These are phyloP conservation scores for Lutraria rhynchaena DNA, from an alignment of 1,140 invertebrate genomes.

Conservation along the genomic window DNA sequence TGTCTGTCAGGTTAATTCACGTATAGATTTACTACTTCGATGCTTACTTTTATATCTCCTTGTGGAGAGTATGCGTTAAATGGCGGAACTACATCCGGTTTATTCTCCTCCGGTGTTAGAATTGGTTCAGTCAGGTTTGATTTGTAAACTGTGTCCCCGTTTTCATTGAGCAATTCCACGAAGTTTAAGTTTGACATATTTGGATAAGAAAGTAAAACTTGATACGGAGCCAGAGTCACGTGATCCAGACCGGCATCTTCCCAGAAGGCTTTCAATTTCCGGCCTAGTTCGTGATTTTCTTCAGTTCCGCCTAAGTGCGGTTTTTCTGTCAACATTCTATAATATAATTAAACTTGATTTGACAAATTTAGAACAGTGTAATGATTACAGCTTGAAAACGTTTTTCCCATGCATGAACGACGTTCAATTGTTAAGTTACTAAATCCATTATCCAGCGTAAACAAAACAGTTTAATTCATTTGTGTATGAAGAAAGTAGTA, in stretches of 20 bases:
- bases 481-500: no score
- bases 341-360: neutral
- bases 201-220: slow-evolving; percentile 80
- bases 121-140: slow-evolving; percentile 72
- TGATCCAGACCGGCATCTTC: slow-evolving; percentile 69
- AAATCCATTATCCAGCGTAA: no score
- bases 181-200: slow-evolving; percentile 67
- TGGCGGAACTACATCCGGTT: slow-evolving; percentile 75
- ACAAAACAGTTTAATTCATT: no score
- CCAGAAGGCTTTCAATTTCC: slow-evolving; percentile 73
- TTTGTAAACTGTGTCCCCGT: slow-evolving; percentile 60
- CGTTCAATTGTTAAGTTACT: no score
- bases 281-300: slow-evolving; percentile 69
- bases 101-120: slow-evolving; percentile 72
- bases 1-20: no score
- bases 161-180: slow-evolving; percentile 64
- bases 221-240: slow-evolving; percentile 73
- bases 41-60: slow-evolving; percentile 50
- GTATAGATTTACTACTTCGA: no score
- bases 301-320: slow-evolving; percentile 78
- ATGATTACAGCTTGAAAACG: no score
- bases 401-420: no score
- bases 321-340: slow-evolving; percentile 66
- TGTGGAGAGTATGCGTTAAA: slow-evolving; percentile 78
- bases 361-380: no score